Base-by-base conservation (phyloP, 2,888 invertebrate genomes). In the Cryptus armator region DNA sequence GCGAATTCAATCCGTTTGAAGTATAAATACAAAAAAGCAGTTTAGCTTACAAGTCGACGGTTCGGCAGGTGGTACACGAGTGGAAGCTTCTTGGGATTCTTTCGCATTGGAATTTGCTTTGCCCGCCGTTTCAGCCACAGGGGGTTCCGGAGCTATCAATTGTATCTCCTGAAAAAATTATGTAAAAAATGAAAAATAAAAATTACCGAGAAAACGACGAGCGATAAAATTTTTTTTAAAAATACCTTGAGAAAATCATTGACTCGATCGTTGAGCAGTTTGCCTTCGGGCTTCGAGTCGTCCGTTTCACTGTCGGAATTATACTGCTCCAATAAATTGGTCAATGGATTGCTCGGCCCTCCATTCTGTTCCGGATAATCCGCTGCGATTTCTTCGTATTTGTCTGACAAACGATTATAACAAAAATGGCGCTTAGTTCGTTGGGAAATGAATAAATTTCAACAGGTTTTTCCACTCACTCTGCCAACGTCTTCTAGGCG, bases 241-340 rank as follows among this genome's bases (percentile, higher is more conserved):
- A 68, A 29, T 86, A 90, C 93, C 90, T 93, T 93, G 0, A 93
- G 83, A 83, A 93, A 93, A 87, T 93, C 92, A 66, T 93, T 92
- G 24, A 93, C 93, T 89, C 93, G 91, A 71, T 93, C 92, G 43
- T 93, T 91, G 43, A 93, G 88, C 2, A 84, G 77, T 53, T 79
- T 83, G 29, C 70, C 84, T 56, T 90, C 87, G 59, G 89, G 89
- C 3, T 82, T 67, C 3, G 89, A 66, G 2, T 91, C 90, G 32
- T 93, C 93, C 0, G 86, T 87, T 70, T 93, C 93, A 59, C 92
- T 92, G n/a, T 93, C 93, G 0, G 93, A 93, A 87, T 93, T 92
- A 68, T 93, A 93, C 37, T 93, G 92, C n/a, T 92, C 92, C 68
- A 92, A 83, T 77, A 93, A 86, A 86, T 91, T 92, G 46, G 90